Conservation (phyloP, 2,888 invertebrate genomes). For the Seladonia tumulorum region DNA sequence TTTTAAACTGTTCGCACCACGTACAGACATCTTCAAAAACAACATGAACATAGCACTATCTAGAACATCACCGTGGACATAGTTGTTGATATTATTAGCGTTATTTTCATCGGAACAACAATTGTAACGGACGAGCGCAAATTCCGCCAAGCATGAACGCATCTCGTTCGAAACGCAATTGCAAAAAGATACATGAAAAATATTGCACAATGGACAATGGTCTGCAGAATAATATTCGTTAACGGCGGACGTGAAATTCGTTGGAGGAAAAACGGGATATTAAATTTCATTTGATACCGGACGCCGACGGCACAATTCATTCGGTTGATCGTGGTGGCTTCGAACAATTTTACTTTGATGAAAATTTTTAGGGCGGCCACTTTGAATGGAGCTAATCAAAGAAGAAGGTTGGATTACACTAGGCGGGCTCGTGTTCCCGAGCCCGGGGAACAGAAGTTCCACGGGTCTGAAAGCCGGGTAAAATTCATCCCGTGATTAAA, state of each 20-base stretch:
- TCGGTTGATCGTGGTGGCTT: neutral
- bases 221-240: neutral
- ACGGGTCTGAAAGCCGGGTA: neutral
- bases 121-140: neutral
- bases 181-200: neutral
- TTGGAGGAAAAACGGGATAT: neutral
- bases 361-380: conserved; percentile 14
- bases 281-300: neutral
- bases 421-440: conserved; percentile 15
- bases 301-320: neutral
- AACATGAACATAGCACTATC: no score
- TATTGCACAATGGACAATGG: neutral
- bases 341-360: conserved; percentile 16
- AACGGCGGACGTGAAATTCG: neutral
- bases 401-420: conserved; percentile 22
- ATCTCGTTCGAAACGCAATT: neutral
- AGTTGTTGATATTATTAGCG: no score
- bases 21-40: no score
- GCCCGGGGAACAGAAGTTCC: conserved; percentile 1
- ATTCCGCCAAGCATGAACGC: neutral
- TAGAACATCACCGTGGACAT: no score
- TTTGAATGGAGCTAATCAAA: conserved; percentile 23
- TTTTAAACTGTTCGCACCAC: no score
- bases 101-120: no score
- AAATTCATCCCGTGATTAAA: conserved; percentile 48